Percentiles rank a stretch among this genome's conserved stretches.
These are phyloP conservation scores for Euura saliciscinereae DNA, from an alignment of 1,140 invertebrate species.

Conservation along the genomic window DNA sequence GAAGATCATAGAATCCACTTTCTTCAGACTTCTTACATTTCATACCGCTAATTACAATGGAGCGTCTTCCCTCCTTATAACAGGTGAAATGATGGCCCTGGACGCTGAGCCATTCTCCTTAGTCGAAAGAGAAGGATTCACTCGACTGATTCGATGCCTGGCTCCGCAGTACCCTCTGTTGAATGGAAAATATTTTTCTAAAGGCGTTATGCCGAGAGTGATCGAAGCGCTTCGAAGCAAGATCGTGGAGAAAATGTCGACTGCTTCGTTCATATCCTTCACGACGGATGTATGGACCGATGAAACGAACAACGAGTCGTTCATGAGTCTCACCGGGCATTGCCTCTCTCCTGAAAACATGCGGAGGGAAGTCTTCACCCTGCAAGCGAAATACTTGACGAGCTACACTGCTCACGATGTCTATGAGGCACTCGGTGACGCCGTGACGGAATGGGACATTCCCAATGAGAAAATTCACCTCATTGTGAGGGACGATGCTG, in stretches of 20 bases:
- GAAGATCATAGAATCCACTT: too few species aligned
- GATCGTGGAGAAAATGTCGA: background rate
- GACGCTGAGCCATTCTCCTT: conserved; percentile 22
- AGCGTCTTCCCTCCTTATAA: background rate
- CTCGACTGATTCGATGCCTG: conserved; percentile 16
- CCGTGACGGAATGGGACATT: conserved; percentile 17
- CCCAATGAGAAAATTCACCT: conserved; percentile 14
- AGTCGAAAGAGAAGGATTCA: conserved; percentile 21
- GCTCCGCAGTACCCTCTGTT: conserved; percentile 14
- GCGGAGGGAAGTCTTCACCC: conserved; percentile 11
- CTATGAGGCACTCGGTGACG: conserved; percentile 10
- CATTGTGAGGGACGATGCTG: conserved; percentile 16
- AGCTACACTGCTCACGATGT: conserved; percentile 16
- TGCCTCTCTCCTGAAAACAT: conserved; percentile 15
- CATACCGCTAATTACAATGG: background rate
- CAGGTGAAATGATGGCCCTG: conserved; percentile 21
- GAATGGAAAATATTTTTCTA: conserved; percentile 20
- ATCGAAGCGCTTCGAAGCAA: conserved; percentile 11
- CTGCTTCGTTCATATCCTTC: background rate
- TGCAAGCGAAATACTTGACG: conserved; percentile 15
- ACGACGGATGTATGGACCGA: background rate
- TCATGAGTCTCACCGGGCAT: conserved; percentile 18
- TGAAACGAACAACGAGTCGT: conserved; percentile 14
- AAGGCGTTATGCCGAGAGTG: conserved; percentile 17
- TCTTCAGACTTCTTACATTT: background rate